Base-by-base conservation (phyloP, 2,888 invertebrate species). In the Lithosia quadra region DNA sequence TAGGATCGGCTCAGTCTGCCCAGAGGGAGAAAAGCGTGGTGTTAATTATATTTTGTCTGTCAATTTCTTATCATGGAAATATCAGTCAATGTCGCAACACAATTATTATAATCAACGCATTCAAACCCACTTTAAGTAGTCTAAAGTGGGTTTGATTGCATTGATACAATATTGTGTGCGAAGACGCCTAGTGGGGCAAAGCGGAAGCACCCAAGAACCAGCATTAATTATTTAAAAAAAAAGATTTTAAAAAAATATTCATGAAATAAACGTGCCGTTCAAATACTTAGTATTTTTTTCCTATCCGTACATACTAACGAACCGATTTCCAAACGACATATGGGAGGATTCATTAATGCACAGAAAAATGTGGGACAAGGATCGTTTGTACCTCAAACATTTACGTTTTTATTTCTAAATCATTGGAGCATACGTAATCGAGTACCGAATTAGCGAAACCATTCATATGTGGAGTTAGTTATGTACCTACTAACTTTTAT, bases 311-410 rank as follows among this genome's bases (percentile, higher is more conserved):
- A 36, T 78, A 78, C 86, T 85, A 88, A 88, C 88, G 86, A 87
- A 85, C 81, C 86, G 84, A 88, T 86, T 81, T 83, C 80, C 82
- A 80, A 84, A 86, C 86, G 84, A 81, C 84, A 80, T 82, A 78
- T 81, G 81, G 76, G 81, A 81, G 80, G 79, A 84, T 84, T 84
- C 83, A 85, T 87, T 84, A 87, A 84, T 84, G 78, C 80, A 81
- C 77, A 73, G 80, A 79, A 84, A 87, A 86, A 86, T 81, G 74
- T 78, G 65, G 72, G 73, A 79, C 78, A 75, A 72, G 71, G 62
- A 74, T 70, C 73, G 73, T 80, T 75, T 78, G 69, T 74, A 74
- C 63, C 71, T 80, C 75, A 78, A 82, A 80, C 66, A 77, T 66
- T 7, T 67, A 56, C 69, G 70, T 73, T 80, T 81, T 75, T 79